These are phyloP conservation scores for Microtus pennsylvanicus DNA, from an alignment of 2,113 vertebrate species.

Conservation along the genomic window DNA sequence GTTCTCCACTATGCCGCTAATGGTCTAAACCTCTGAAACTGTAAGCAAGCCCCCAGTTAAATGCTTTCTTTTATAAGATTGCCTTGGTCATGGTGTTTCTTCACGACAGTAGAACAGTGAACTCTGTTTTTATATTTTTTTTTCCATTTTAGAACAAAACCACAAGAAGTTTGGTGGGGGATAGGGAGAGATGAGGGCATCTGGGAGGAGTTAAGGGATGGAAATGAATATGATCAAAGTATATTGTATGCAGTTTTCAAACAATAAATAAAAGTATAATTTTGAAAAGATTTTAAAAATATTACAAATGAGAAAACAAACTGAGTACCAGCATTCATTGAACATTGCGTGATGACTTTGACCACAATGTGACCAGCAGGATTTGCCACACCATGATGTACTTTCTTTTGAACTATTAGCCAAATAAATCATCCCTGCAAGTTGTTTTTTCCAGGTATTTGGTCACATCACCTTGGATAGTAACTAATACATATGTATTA, in stretches of 20 bases:
- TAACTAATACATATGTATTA: not conserved
- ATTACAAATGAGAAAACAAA: not conserved
- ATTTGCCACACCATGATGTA: not conserved
- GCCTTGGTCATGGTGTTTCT: not conserved
- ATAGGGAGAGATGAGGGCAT: not conserved
- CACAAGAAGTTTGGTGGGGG: not conserved
- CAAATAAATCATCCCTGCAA: not conserved
- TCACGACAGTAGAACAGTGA: not conserved
- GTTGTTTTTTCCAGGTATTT: not conserved
- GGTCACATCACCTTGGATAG: not conserved
- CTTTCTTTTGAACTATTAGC: not conserved
- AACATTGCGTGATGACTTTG: not conserved
- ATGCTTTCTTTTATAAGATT: not conserved
- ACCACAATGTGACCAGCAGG: not conserved
- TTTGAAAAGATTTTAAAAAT: not conserved
- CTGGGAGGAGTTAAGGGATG: not conserved
- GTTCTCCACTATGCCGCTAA: not conserved
- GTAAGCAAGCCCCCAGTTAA: not conserved
- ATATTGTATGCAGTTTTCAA: not conserved
- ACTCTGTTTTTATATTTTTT: not conserved
- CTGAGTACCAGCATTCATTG: not conserved
- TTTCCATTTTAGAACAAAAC: not conserved
- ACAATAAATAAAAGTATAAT: not conserved
- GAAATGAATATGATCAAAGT: not conserved
- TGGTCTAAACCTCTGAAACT: not conserved